Evolutionary conservation across 2,113 vertebrate species (phyloP), one percentile per base, ranked within the genome.

Genomic region (Ellobius talpinus): DNA sequence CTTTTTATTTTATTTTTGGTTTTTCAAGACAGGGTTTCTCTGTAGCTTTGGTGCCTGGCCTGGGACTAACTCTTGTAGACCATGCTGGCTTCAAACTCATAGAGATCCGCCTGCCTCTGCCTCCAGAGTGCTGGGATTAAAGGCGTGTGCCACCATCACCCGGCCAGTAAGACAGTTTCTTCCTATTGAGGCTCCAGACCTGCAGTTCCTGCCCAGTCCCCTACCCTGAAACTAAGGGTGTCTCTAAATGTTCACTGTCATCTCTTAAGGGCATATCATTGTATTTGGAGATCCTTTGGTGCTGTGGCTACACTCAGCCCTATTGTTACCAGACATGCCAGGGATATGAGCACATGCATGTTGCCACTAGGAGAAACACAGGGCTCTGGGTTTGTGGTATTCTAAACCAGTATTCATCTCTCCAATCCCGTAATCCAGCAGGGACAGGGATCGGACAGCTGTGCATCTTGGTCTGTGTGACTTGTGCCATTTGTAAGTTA

Each of bases 381-480:
- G 73, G 72, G 24, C 23, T 2, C 52, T 47, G 7, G 42, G 42
- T 24, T 13, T 45, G 9, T 42, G 61, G 66, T 31, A 12, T 87
- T 5, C 52, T 24, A 9, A 81, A 36, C 61, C 87, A 47, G 89
- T 0, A 1, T 73, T 63, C n/a, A 50, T 50, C 70, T 82, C 7
- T 72, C 21, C 82, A 36, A 79, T 19, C 39, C 55, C 55, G 7
- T 58, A 82, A 84, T 39, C 91, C 91, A 93, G 42, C 55, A 39
- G 78, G 61, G 84, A 39, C 50, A 24, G 58, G 0, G 0, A 39
- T n/a, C 23, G 26, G 82, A 65, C 70, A 78, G 74, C 77, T 72
- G 42, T 68, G 58, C 68, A 42, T 93, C 89, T 72, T 52, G 55
- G 74, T 94, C 63, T 87, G 93, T 92, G 93, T 96, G 91, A 42